A percentile compares a stretch with the other conserved stretches of the same genome.
Evolutionary conservation across 1,140 invertebrate genomes (phyloP).

Genomic region (Ceratina australensis): DNA sequence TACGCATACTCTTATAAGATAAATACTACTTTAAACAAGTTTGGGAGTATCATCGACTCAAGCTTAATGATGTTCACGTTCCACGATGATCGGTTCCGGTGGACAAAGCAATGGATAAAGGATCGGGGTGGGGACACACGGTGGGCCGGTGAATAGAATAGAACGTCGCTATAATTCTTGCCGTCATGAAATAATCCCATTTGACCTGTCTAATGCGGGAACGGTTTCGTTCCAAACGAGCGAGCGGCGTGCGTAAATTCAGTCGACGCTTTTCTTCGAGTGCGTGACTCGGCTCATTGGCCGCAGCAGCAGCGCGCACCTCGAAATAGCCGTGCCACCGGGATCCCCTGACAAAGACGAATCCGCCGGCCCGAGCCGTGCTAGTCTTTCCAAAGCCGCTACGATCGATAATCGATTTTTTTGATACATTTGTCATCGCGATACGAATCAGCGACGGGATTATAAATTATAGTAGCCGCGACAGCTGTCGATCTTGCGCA

Average conservation of each 20-base stretch:
- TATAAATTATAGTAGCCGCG: conserved; percentile 48
- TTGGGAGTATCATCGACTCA: background rate
- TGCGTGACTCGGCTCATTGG: conserved; percentile 43
- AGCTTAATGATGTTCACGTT: conserved; percentile 19
- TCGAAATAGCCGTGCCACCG: conserved; percentile 7
- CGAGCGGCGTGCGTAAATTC: conserved; percentile 35
- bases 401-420: background rate
- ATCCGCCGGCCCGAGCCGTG: background rate
- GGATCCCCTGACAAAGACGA: conserved; percentile 25
- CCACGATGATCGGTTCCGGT: background rate
- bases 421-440: conserved; percentile 26
- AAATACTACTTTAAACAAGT: too few species aligned
- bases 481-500: conserved; percentile 1
- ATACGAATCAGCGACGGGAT: conserved; percentile 40
- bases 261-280: conserved; percentile 36
- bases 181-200: conserved; percentile 65
- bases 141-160: conserved; percentile 8
- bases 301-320: background rate
- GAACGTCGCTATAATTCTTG: conserved; percentile 51
- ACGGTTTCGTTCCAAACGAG: conserved; percentile 4
- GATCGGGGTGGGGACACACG: background rate
- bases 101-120: background rate
- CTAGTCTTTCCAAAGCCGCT: too few species aligned
- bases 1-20: too few species aligned
- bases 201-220: conserved; percentile 43